Evolutionary conservation across 1,140 invertebrate species (phyloP), one percentile per base, ranked within the genome.

Genomic region (Babylonia areolata): DNA sequence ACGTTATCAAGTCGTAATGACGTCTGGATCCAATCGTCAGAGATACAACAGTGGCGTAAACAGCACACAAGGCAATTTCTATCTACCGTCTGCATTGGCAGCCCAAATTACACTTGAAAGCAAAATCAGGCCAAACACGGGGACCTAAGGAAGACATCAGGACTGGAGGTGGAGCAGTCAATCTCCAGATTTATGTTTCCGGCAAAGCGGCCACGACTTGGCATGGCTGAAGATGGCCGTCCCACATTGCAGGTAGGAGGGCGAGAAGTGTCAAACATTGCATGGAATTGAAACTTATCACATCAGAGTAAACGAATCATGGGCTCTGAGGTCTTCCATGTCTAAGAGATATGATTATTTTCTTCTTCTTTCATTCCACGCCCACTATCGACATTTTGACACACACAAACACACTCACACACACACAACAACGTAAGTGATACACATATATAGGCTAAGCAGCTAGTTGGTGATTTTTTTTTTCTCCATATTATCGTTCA

Each of bases 101-200:
- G 82, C 64, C 73, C 31, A 73, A 31, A 82, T n/a, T 51, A 71
- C 20, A 75, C 69, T 69, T 42, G 64, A 33, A 84, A 84, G n/a
- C 82, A 31, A 84, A 28, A 15, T 73, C 40, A 69, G 64, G 82
- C 39, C 69, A 42, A 69, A 73, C 39, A 73, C 69, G n/a, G 82
- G 64, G 69, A 71, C 64, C 40, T 31, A 40, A n/a, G 33, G 54
- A 58, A 73, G 3, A 69, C 82, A 73, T 31, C 37, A 84, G 82
- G 64, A 84, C 58, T 69, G 69, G 40, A 69, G 82, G 64, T 46
- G 58, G 82, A 54, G 35, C 31, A 42, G 77, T 42, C 37, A 75
- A 77, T 40, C 81, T 83, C 84, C 79, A 83, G 40, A 86, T 88
- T 64, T 87, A 93, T 91, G 91, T 85, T 90, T 83, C 90, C 91